A percentile compares a stretch with the other conserved stretches of the same genome.
Evolutionary conservation across 2,888 invertebrate genomes (phyloP).

Genomic region (Exephanes ischioxanthus): DNA sequence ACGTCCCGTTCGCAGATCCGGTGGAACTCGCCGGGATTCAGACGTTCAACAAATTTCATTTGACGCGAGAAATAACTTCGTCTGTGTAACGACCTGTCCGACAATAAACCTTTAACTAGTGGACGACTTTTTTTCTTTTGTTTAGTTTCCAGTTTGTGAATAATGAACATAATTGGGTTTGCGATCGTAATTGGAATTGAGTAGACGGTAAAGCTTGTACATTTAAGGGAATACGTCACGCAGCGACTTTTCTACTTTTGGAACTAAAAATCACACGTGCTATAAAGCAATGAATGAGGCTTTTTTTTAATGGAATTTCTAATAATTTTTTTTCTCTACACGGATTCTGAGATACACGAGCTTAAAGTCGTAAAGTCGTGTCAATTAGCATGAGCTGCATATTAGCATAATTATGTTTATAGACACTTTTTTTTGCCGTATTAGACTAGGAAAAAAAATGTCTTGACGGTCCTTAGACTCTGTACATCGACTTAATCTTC

Average conservation of each 20-base stretch:
- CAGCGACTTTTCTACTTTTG: no score
- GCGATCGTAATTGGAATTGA: neutral
- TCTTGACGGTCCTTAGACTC: slow-evolving; percentile 28
- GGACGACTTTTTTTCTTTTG: neutral
- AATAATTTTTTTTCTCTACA: neutral
- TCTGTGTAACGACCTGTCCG: neutral
- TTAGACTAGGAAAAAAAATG: no score
- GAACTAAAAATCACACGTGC: no score
- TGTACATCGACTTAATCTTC: slow-evolving; percentile 48
- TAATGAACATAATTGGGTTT: neutral
- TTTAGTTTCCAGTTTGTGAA: neutral
- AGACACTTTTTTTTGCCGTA: no score
- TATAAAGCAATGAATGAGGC: no score
- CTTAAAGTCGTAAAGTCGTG: neutral
- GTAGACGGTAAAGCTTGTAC: neutral
- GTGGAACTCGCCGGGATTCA: neutral
- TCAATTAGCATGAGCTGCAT: neutral
- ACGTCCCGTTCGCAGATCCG: slow-evolving; percentile 46
- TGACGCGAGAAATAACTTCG: neutral
- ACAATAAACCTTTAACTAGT: neutral
- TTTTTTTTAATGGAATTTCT: no score
- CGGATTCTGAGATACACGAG: neutral
- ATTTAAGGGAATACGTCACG: no score
- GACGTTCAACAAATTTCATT: neutral
- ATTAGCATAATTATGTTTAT: no score